A percentile compares a stretch with the other conserved stretches of the same genome.
Evolutionary conservation across 2,113 vertebrate species (phyloP).

Genomic region (Xenopus borealis): DNA sequence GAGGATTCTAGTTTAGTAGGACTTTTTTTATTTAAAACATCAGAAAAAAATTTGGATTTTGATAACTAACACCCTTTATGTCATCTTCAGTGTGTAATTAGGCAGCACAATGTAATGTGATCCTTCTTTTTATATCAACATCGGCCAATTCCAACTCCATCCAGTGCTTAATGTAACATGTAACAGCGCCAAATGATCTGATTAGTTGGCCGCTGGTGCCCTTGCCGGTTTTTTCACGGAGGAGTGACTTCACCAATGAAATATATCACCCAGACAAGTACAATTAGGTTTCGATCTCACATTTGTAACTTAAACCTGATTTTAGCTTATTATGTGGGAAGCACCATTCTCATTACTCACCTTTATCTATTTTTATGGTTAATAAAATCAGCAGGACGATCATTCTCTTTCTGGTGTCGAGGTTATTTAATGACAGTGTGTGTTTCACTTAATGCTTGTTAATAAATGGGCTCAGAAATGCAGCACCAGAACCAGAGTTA

Average conservation of each 20-base stretch:
- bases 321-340: constrained; percentile 4
- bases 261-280: constrained; percentile 22
- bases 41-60: too few relatives aligned
- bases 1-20: too few relatives aligned
- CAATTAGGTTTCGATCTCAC: constrained; percentile 28
- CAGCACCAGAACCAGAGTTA: too few relatives aligned
- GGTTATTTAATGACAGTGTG: too few relatives aligned
- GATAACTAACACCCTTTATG: too few relatives aligned
- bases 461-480: neutral
- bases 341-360: constrained; percentile 9
- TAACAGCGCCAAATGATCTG: constrained; percentile 23
- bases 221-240: constrained; percentile 7
- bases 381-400: constrained; percentile 13
- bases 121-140: constrained; percentile 15
- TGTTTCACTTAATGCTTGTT: neutral
- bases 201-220: constrained; percentile 13
- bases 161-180: constrained; percentile 23
- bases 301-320: constrained; percentile 37
- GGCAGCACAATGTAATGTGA: constrained; percentile 15
- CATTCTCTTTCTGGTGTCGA: neutral
- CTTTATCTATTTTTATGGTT: neutral
- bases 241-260: constrained; percentile 16
- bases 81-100: constrained; percentile 20
- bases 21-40: too few relatives aligned
- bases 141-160: neutral